Percentiles rank a stretch among this genome's conserved stretches.
These are phyloP conservation scores for Atta colombica DNA, from an alignment of 1,140 invertebrate genomes.

Conservation along the genomic window DNA sequence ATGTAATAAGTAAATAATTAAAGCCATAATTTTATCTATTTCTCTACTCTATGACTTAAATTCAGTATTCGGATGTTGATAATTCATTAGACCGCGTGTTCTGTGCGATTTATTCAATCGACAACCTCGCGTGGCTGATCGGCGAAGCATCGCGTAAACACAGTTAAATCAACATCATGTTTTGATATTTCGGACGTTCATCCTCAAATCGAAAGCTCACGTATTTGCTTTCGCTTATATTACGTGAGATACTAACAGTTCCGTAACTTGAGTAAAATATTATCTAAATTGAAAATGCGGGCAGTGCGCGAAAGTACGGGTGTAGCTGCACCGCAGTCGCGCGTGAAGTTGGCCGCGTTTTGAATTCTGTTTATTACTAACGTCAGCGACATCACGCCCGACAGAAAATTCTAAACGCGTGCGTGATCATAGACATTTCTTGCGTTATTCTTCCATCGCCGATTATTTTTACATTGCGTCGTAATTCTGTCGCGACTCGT, in stretches of 20 bases:
- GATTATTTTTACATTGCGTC: not conserved
- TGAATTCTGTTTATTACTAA: not conserved
- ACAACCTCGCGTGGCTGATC: not conserved
- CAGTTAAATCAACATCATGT: not conserved
- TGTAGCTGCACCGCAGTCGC: not conserved
- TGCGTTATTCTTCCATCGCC: not conserved
- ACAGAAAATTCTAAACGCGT: not conserved
- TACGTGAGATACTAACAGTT: not conserved
- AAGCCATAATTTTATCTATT: not conserved
- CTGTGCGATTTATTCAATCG: not conserved
- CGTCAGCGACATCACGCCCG: not conserved
- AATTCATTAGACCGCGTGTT: not conserved
- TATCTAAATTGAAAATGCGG: not conserved
- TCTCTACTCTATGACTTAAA: not conserved
- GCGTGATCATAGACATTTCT: not conserved
- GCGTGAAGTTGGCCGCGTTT: not conserved
- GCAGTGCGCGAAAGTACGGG: not conserved
- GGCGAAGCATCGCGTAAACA: too few species aligned
- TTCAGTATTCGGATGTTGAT: not conserved
- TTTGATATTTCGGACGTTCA: not conserved
- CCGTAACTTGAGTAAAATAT: not conserved
- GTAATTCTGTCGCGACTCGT: not conserved
- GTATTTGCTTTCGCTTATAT: not conserved
- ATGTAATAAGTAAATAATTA: not conserved
- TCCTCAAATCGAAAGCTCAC: not conserved